A percentile compares a stretch with the other conserved stretches of the same genome.
These are phyloP conservation scores for Phalacrocorax pelagicus DNA, from an alignment of 2,113 vertebrate genomes.

Conservation along the genomic window DNA sequence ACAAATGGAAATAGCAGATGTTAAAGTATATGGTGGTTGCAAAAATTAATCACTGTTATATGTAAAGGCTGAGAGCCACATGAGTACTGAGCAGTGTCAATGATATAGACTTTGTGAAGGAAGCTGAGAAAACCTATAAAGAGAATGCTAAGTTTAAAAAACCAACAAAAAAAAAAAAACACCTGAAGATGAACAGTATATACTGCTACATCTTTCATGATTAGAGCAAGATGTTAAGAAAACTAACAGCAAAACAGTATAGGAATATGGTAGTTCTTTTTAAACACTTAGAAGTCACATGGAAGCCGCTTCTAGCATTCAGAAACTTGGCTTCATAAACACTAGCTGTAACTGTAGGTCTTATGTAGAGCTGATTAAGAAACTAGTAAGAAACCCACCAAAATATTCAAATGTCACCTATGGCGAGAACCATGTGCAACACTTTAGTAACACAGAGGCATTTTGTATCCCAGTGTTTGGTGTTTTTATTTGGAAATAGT, in stretches of 20 bases:
- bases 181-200: background rate
- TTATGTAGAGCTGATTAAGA: background rate
- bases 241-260: background rate
- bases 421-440: background rate
- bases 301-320: background rate
- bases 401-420: background rate
- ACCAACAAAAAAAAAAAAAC: too few species aligned
- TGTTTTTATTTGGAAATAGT: background rate
- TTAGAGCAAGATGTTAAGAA: background rate
- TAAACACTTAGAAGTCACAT: background rate
- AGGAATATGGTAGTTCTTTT: background rate
- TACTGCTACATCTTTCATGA: background rate
- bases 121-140: background rate
- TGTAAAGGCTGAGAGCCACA: rapidly evolving
- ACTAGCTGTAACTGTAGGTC: background rate
- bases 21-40: background rate
- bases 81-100: background rate
- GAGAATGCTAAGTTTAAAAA: background rate
- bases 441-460: background rate
- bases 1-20: background rate
- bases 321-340: background rate
- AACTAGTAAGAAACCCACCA: background rate
- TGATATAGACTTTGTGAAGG: background rate
- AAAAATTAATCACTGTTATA: background rate
- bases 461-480: background rate